Evolutionary conservation across 2,888 invertebrate species (phyloP).

Genomic region (Meliscaeva auricollis): DNA sequence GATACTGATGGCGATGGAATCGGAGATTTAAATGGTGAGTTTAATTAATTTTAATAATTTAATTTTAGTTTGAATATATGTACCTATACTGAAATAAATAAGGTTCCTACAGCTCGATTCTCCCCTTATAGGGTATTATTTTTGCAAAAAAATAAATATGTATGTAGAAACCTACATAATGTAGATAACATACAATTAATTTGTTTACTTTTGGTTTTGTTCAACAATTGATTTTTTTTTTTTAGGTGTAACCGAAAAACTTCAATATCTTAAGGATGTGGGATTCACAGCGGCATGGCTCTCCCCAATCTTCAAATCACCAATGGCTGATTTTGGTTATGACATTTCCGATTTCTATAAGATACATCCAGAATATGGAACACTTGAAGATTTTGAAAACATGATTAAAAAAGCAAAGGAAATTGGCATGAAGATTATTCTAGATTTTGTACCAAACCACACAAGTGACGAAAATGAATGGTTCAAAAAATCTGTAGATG

Average conservation of each 20-base stretch:
- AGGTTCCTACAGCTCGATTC: no score
- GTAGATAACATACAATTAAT: no score
- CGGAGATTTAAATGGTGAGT: conserved; percentile 86
- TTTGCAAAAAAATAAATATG: no score
- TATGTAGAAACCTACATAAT: no score
- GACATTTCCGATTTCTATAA: conserved; percentile 89
- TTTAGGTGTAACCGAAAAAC: conserved; percentile 86
- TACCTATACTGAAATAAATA: no score
- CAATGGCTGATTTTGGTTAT: conserved; percentile 92
- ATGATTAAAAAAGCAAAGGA: conserved; percentile 86
- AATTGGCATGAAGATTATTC: conserved; percentile 84
- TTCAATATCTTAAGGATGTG: conserved; percentile 88
- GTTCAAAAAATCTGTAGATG: conserved; percentile 89
- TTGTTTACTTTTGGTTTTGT: background rate
- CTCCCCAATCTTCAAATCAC: conserved; percentile 90
- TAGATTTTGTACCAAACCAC: conserved; percentile 86
- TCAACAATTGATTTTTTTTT: background rate
- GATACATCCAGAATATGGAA: conserved; percentile 89
- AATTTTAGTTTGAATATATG: no score
- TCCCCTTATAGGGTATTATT: no score
- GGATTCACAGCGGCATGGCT: conserved; percentile 89
- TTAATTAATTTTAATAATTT: no score
- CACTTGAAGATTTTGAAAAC: conserved; percentile 88
- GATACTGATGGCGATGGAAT: conserved; percentile 92
- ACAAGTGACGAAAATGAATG: conserved; percentile 92